Conservation (phyloP, 2,113 vertebrate genomes). For the Mobula birostris region DNA sequence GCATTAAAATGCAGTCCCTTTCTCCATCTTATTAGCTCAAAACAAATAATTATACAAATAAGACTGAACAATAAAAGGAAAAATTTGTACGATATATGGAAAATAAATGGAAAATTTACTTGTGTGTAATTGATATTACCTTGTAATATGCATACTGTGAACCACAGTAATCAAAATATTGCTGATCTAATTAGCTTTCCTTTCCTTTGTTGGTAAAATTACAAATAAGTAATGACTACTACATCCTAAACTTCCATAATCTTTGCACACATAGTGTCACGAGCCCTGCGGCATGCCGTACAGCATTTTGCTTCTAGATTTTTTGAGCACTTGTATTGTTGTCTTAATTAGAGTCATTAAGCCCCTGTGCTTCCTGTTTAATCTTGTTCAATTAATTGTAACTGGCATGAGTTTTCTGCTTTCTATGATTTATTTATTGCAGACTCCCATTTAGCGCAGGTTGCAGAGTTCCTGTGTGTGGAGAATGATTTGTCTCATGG, state of each 20-base stretch:
- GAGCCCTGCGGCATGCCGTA: too few species aligned
- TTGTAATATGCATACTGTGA: not conserved
- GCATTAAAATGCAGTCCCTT: not conserved
- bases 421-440: too few species aligned
- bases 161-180: not conserved
- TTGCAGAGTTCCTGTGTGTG: too few species aligned
- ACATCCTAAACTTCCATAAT: not conserved
- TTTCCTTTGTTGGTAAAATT: not conserved
- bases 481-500: too few species aligned
- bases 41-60: not conserved
- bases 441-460: too few species aligned
- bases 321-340: too few species aligned
- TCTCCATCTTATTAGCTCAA: not conserved
- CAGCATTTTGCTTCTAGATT: too few species aligned
- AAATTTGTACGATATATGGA: not conserved
- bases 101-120: not conserved
- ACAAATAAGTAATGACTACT: not conserved
- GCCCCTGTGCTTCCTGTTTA: too few species aligned
- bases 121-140: not conserved
- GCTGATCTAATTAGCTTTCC: slow-evolving; percentile 16
- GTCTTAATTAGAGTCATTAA: too few species aligned
- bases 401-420: too few species aligned
- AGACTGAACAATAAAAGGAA: not conserved
- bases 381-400: too few species aligned
- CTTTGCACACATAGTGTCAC: not conserved